Percentiles rank a stretch among this genome's conserved stretches.
These are phyloP conservation scores for Phataginus tetradactyla DNA, from an alignment of 2,797 vertebrate genomes.

Conservation along the genomic window DNA sequence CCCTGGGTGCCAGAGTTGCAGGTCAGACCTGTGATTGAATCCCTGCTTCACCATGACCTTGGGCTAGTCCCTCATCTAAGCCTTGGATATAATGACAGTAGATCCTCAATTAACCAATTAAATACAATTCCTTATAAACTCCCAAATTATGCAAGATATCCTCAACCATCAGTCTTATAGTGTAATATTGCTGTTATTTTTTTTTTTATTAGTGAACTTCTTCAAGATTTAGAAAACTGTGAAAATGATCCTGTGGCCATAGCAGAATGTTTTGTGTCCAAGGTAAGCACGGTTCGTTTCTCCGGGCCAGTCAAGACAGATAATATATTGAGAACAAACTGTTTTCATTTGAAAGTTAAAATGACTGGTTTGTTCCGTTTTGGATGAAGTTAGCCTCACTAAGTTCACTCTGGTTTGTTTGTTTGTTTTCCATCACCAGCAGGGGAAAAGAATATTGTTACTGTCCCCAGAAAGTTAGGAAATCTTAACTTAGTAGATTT, in stretches of 20 bases:
- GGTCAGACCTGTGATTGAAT: background rate
- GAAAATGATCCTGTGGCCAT: slow-evolving; percentile 97
- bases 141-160: background rate
- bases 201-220: slow-evolving; percentile 91
- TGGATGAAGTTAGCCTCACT: background rate
- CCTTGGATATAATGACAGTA: background rate
- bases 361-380: background rate
- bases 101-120: background rate
- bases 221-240: slow-evolving; percentile 97
- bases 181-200: slow-evolving; percentile 63
- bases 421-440: background rate
- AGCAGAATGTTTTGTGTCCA: slow-evolving; percentile 98
- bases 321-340: background rate
- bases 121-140: background rate
- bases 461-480: background rate
- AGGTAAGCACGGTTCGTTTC: slow-evolving; percentile 89
- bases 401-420: background rate
- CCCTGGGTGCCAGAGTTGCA: background rate
- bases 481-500: background rate
- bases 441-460: background rate
- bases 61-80: background rate
- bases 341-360: background rate
- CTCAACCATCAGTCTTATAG: background rate
- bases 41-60: background rate
- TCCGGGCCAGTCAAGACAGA: background rate